A percentile compares a stretch with the other conserved stretches of the same genome.
Evolutionary conservation across 2,113 vertebrate genomes (phyloP).

Genomic region (Sialia sialis): DNA sequence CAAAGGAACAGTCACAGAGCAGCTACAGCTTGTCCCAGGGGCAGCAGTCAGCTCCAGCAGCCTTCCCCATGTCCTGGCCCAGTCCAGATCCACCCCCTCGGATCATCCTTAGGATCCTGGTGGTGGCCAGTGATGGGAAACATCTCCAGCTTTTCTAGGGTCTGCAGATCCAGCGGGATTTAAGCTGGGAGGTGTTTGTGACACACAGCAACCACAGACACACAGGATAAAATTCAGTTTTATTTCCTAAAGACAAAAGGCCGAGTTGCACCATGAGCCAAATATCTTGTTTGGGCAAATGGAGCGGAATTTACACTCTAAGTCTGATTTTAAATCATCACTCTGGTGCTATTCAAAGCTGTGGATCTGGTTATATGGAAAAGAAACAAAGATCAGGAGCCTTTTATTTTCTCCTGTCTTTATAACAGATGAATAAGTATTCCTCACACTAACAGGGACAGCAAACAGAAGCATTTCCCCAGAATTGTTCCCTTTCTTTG

Average conservation of each 20-base stretch:
- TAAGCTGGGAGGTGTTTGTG: neutral
- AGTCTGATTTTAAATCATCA: neutral
- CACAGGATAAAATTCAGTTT: neutral
- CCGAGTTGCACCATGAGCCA: neutral
- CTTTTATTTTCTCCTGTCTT: neutral
- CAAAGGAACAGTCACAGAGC: neutral
- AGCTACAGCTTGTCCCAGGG: neutral
- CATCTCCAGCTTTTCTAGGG: neutral
- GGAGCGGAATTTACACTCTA: neutral
- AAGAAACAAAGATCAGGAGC: neutral
- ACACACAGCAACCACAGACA: neutral
- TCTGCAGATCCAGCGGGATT: neutral
- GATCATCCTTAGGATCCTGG: neutral
- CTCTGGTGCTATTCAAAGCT: neutral
- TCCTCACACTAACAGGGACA: neutral
- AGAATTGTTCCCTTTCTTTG: neutral
- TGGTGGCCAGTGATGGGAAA: neutral
- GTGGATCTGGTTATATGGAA: neutral
- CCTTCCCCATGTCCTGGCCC: neutral
- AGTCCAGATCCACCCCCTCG: fast-evolving
- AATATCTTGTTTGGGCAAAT: neutral
- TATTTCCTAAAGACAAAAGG: neutral
- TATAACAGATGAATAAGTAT: neutral
- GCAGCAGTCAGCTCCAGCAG: neutral
- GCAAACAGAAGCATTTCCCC: neutral